phyloP scores from a whole-genome alignment of 2,888 invertebrate genomes.

The Tinea semifulvella region DNA sequence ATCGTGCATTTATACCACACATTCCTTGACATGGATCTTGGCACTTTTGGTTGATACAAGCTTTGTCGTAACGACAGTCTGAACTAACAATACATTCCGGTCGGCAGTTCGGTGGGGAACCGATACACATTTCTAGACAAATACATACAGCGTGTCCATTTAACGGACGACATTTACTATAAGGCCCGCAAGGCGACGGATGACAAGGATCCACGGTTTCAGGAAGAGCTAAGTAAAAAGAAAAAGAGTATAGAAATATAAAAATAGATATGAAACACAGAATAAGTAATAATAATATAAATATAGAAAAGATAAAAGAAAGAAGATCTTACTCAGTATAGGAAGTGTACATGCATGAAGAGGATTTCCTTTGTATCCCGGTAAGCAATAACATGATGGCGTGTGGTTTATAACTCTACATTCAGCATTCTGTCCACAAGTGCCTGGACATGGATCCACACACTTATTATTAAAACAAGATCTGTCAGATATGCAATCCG shows the following conservation, averaged over 20 bases:
- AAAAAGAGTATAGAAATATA: slow-evolving; percentile 29
- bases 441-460: slow-evolving; percentile 79
- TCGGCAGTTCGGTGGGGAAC: slow-evolving; percentile 79
- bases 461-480: slow-evolving; percentile 84
- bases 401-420: slow-evolving; percentile 80
- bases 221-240: slow-evolving; percentile 43
- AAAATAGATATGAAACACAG: slow-evolving; percentile 19
- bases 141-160: slow-evolving; percentile 81
- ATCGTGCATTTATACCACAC: slow-evolving; percentile 80
- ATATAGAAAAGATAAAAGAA: slow-evolving; percentile 34
- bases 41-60: slow-evolving; percentile 82
- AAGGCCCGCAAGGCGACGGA: slow-evolving; percentile 82
- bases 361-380: slow-evolving; percentile 77
- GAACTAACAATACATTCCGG: slow-evolving; percentile 83
- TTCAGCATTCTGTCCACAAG: slow-evolving; percentile 80
- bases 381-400: slow-evolving; percentile 78
- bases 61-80: slow-evolving; percentile 77
- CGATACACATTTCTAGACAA: slow-evolving; percentile 75
- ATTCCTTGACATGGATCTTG: slow-evolving; percentile 79
- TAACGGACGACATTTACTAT: slow-evolving; percentile 76
- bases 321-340: slow-evolving; percentile 67
- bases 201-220: slow-evolving; percentile 72
- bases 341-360: slow-evolving; percentile 69
- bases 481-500: slow-evolving; percentile 74
- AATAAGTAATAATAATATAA: no score